Conservation (phyloP, 2,797 vertebrate species). For the Poeciliopsis gracilis region DNA sequence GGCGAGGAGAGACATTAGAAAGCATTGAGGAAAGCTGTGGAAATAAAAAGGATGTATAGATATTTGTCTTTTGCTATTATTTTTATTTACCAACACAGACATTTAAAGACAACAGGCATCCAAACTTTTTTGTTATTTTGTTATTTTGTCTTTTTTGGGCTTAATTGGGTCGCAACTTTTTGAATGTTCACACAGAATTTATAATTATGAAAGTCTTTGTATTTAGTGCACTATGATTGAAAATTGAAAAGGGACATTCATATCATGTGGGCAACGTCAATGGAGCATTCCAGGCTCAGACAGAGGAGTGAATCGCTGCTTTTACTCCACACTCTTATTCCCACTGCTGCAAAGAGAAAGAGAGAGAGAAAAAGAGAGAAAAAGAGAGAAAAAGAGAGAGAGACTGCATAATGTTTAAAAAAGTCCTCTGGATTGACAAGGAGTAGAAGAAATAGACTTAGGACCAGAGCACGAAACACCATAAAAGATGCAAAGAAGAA, state of each 20-base stretch:
- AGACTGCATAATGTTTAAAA: neutral
- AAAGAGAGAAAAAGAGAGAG: neutral
- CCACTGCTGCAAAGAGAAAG: neutral
- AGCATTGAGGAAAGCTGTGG: conserved; percentile 2
- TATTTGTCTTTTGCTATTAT: neutral
- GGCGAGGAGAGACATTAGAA: conserved; percentile 2
- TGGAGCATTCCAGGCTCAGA: neutral
- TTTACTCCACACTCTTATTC: neutral
- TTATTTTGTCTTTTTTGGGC: neutral
- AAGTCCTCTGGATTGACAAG: neutral
- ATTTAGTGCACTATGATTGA: conserved; percentile 5
- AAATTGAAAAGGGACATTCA: conserved; percentile 11
- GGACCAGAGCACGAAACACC: conserved; percentile 1
- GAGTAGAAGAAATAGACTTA: conserved; percentile 3
- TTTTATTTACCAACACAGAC: neutral
- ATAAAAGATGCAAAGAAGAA: conserved; percentile 34
- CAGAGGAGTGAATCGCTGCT: neutral
- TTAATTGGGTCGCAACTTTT: neutral
- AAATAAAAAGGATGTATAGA: neutral
- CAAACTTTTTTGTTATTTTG: neutral
- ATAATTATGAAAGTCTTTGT: neutral
- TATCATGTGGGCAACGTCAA: conserved; percentile 5
- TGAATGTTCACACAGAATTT: neutral
- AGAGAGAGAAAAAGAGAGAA: too few species aligned
- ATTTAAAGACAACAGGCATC: neutral